Conservation (phyloP, 2,888 invertebrate species). For the Tachina grossa region DNA sequence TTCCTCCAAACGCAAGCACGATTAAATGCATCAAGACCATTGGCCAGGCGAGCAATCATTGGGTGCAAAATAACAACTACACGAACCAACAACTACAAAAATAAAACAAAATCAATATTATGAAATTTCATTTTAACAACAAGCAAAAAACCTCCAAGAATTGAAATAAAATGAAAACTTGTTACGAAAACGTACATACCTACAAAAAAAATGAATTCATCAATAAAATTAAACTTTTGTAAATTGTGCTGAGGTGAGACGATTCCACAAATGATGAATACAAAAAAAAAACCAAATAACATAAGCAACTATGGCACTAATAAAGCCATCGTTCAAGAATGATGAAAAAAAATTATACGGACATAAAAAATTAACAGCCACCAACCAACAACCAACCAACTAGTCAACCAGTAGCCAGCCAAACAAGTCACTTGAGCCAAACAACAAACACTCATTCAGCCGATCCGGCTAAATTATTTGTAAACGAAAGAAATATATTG, state of each 20-base stretch:
- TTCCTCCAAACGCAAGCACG: conserved; percentile 28
- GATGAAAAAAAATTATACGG: conserved; percentile 20
- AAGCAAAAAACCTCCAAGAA: conserved; percentile 24
- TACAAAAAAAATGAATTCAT: conserved; percentile 4
- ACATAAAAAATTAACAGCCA: conserved; percentile 11
- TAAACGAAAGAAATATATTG: conserved; percentile 6
- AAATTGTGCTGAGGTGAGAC: conserved; percentile 55
- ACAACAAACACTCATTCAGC: conserved; percentile 10
- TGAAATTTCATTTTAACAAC: conserved; percentile 59
- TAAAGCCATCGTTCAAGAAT: conserved; percentile 20
- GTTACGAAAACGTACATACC: not conserved
- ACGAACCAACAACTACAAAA: conserved; percentile 25
- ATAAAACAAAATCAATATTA: conserved; percentile 62
- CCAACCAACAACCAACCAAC: not conserved
- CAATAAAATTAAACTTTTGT: conserved; percentile 31
- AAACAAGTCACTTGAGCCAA: conserved; percentile 35
- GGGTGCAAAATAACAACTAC: conserved; percentile 26
- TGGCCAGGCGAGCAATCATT: conserved; percentile 50
- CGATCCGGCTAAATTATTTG: conserved; percentile 36
- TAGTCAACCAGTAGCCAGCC: conserved; percentile 2
- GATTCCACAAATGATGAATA: conserved; percentile 64
- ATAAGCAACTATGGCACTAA: conserved; percentile 21
- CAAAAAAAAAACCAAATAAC: conserved; percentile 7
- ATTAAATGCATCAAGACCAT: conserved; percentile 44
- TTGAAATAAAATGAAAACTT: conserved; percentile 51